A percentile compares a stretch with the other conserved stretches of the same genome.
Evolutionary conservation across 1,140 invertebrate genomes (phyloP).

Genomic region (Drosophila sproati): DNA sequence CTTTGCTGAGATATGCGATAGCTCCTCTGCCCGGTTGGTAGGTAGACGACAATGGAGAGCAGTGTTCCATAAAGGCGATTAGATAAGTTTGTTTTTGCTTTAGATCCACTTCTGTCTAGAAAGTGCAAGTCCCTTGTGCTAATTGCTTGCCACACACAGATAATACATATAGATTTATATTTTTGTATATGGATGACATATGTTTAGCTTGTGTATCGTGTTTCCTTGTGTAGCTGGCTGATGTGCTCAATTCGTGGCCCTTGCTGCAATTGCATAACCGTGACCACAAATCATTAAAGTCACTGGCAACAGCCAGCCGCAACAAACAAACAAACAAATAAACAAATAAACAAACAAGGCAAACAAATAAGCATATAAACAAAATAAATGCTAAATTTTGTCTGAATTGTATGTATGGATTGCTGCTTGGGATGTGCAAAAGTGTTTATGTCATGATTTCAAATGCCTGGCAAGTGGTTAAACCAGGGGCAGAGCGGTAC

Average conservation of each 20-base stretch:
- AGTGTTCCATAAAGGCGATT: conserved; percentile 21
- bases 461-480: conserved; percentile 32
- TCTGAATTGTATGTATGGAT: background rate
- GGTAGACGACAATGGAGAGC: background rate
- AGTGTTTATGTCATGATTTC: conserved; percentile 56
- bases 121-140: conserved; percentile 11
- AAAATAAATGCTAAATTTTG: conserved; percentile 16
- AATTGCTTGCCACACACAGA: conserved; percentile 36
- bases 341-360: conserved; percentile 9
- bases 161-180: background rate
- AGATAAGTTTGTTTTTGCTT: conserved; percentile 22
- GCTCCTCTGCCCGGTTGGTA: too few relatives aligned
- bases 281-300: conserved; percentile 38
- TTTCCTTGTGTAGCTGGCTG: background rate
- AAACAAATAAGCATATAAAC: conserved; percentile 2
- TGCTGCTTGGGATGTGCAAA: conserved; percentile 38
- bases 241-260: conserved; percentile 22
- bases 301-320: conserved; percentile 16
- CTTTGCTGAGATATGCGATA: conserved; percentile 16
- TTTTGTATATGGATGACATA: background rate
- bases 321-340: conserved; percentile 9
- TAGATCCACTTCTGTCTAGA: conserved; percentile 7
- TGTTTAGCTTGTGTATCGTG: background rate
- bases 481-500: background rate
- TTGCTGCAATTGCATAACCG: conserved; percentile 33